Evolutionary conservation across 1,140 invertebrate species (phyloP), one percentile per base, ranked within the genome.

Genomic region (Meteorus sp.): DNA sequence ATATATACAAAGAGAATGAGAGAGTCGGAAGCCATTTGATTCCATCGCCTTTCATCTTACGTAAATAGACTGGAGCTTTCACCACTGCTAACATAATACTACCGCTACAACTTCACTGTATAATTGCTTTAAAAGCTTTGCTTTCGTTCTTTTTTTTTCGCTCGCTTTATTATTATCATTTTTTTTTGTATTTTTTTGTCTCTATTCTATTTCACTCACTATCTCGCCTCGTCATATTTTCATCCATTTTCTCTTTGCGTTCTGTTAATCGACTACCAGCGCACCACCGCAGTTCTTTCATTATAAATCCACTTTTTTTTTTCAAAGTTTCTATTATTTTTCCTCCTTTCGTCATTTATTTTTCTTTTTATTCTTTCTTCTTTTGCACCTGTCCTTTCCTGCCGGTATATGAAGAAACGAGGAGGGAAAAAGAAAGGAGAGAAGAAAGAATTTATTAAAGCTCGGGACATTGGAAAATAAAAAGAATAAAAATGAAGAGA

Each of bases 31-130:
- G 35, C 45, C 35, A 13, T 51, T 58, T 41, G 56, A 27, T 51
- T 51, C 35, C 56, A 58, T 58, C 47, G 55, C 20, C 20, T 57
- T 39, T 50, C 45, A 57, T 57, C 55, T 57, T 57, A 50, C 33
- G 37, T 51, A 39, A 51, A 58, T 58, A 48, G 39, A 50, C 35
- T 33, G 45, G 13, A 25, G 37, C 25, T 20, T 22, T 20, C 27
- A n/a, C 23, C 41, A 23, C 22, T 11, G 22, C 44, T 31, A 31
- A 48, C 45, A 48, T 48, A 48, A 48, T 48, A 48, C 45, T 48
- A 23, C 15, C 22, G 27, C 31, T 48, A 48, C 45, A 48, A 48
- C 45, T 35, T 35, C 17, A 52, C 33, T 37, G 17, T 52, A 27
- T 52, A 52, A 52, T 35, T 52, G 50, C 50, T 52, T 37, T 52